Conservation (phyloP, 2,888 invertebrate species). For the Hymenopus coronatus region DNA sequence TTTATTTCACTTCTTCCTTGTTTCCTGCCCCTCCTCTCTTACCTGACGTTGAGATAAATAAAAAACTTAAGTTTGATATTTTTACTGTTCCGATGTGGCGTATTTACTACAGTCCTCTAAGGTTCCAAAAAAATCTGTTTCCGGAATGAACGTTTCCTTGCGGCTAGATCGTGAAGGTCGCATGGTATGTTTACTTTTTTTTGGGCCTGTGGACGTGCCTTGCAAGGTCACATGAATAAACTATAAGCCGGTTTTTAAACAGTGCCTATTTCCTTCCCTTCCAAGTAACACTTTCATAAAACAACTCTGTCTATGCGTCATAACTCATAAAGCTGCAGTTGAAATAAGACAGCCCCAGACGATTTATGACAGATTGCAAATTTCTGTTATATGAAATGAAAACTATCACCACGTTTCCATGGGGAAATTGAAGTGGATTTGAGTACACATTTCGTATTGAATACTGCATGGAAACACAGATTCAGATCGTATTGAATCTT, state of each 20-base stretch:
- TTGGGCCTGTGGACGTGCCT: not conserved
- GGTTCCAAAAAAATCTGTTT: not conserved
- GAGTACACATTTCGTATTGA: too few species aligned
- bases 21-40: not conserved
- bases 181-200: not conserved
- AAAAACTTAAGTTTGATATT: not conserved
- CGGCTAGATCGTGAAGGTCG: not conserved
- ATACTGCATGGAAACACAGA: too few species aligned
- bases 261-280: not conserved
- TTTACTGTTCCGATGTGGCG: not conserved
- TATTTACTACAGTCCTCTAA: not conserved
- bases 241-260: not conserved
- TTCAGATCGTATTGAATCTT: too few species aligned
- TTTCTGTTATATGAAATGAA: not conserved
- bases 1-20: not conserved
- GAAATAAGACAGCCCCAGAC: not conserved
- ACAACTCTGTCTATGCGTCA: not conserved
- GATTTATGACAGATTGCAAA: not conserved
- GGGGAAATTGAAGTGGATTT: too few species aligned
- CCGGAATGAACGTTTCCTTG: not conserved
- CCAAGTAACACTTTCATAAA: not conserved
- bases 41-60: not conserved
- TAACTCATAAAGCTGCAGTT: not conserved
- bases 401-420: not conserved
- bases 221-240: slow-evolving; percentile 12